Base-by-base conservation (phyloP, 1,140 invertebrate species). In the Acyrthosiphon pisum region DNA sequence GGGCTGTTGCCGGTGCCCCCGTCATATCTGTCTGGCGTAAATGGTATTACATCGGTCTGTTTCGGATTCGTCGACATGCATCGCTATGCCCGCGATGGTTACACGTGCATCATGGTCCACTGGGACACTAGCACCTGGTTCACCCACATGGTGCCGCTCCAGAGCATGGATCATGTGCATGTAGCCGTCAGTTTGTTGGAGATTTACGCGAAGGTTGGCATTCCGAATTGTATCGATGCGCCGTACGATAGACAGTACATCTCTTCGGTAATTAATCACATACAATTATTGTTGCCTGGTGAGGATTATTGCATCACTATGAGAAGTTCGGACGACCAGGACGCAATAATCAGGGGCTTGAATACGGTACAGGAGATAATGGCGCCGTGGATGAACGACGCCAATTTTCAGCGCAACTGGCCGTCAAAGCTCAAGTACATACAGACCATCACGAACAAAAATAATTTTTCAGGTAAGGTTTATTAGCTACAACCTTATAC, bases 271-370 rank as follows among this genome's bases (percentile, higher is more conserved):
- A 2, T 76, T 18, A 6, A n/a, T 14, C n/a, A 76, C n/a, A 76
- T 76, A 1, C n/a, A 76, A 14, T 6, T 14, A 6, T 4, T n/a
- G 14, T 76, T 30, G 60, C 0, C 0, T 0, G 6, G 0, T 18
- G 60, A 1, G 7, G n/a, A 41, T 41, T 35, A 11, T n/a, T 3
- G 41, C 14, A 76, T 35, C 14, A 23, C 0, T 1, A 2, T 1
- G 14, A 76, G n/a, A 20, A 18, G 1, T 18, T 1, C 30, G 1
- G 14, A 2, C 18, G 30, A n/a, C 6, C 0, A 0, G n/a, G 18
- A 18, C 4, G 7, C 0, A 0, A 1, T 18, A n/a, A 2, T 0
- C 14, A 4, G 1, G 0, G 60, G 14, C 6, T 18, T 0, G 3
- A n/a, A 6, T n/a, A 6, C 0, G 0, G 6, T 76, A 18, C n/a